Percentiles rank a stretch among this genome's conserved stretches.
Evolutionary conservation across 2,113 vertebrate genomes (phyloP).

Genomic region (Lethenteron camtschaticum): DNA sequence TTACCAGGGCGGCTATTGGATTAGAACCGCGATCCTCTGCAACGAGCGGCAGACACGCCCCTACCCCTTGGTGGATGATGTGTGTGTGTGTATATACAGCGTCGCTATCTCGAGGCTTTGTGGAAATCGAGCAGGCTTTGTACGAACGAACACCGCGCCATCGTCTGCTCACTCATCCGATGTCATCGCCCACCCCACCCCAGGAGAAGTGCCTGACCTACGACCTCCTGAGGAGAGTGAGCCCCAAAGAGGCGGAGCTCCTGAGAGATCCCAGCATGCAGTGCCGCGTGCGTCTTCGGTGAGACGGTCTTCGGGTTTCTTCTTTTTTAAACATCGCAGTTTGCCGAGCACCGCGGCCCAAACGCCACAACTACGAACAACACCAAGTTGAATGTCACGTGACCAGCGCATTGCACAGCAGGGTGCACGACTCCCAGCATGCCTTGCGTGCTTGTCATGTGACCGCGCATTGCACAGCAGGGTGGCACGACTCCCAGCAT

Average conservation of each 20-base stretch:
- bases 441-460: neutral
- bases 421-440: neutral
- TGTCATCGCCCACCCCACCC: too few species aligned
- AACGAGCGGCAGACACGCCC: too few species aligned
- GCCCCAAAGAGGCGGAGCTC: constrained; percentile 24
- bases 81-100: too few species aligned
- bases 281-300: constrained; percentile 28
- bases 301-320: constrained; percentile 7
- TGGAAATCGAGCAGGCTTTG: too few species aligned
- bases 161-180: too few species aligned
- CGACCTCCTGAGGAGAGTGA: constrained; percentile 24
- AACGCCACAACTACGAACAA: neutral
- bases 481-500: neutral
- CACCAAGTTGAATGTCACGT: neutral
- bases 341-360: neutral
- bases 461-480: neutral
- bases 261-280: constrained; percentile 26
- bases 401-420: neutral
- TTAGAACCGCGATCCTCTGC: too few species aligned
- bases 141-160: too few species aligned
- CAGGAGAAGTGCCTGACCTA: constrained; percentile 21
- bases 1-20: too few species aligned
- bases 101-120: too few species aligned
- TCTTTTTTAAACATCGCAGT: neutral
- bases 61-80: too few species aligned